Evolutionary conservation across 1,140 invertebrate species (phyloP).

Genomic region (Tetranychus cinnabarinus): DNA sequence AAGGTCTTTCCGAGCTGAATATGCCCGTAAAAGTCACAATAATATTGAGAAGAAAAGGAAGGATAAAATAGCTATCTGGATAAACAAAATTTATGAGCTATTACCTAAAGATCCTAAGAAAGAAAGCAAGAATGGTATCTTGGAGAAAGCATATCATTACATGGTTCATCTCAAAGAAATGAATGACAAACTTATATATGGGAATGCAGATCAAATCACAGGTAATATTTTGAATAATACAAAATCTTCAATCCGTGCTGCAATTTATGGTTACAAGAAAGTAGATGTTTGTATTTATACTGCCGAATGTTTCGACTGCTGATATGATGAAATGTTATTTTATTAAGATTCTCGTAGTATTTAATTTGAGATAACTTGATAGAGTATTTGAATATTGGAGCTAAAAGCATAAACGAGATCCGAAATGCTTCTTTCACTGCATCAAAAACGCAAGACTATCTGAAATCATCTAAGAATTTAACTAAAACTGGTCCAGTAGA

Average conservation of each 20-base stretch:
- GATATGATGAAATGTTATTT: not conserved
- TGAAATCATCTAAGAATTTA: too few species aligned
- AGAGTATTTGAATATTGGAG: too few species aligned
- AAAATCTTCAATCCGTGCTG: not conserved
- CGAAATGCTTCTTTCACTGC: too few species aligned
- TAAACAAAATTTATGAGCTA: slow-evolving; percentile 16
- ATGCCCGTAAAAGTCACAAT: slow-evolving; percentile 16
- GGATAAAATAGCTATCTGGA: slow-evolving; percentile 19
- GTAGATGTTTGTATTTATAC: too few species aligned
- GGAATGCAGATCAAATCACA: slow-evolving; percentile 15
- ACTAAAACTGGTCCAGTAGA: too few species aligned
- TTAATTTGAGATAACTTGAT: not conserved
- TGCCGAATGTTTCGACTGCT: not conserved
- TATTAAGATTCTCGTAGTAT: not conserved
- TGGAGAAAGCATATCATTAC: slow-evolving; percentile 19
- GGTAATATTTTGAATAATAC: slow-evolving; percentile 7
- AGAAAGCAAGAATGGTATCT: slow-evolving; percentile 20
- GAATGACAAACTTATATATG: slow-evolving; percentile 15
- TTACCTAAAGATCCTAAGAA: slow-evolving; percentile 12
- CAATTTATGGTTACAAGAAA: too few species aligned
- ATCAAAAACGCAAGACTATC: too few species aligned
- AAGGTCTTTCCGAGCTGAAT: not conserved
- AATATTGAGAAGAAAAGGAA: slow-evolving; percentile 18
- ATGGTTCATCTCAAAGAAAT: slow-evolving; percentile 18
- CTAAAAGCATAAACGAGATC: too few species aligned